A percentile compares a stretch with the other conserved stretches of the same genome.
Evolutionary conservation across 2,797 vertebrate species (phyloP).

Genomic region (Falco rusticolus): DNA sequence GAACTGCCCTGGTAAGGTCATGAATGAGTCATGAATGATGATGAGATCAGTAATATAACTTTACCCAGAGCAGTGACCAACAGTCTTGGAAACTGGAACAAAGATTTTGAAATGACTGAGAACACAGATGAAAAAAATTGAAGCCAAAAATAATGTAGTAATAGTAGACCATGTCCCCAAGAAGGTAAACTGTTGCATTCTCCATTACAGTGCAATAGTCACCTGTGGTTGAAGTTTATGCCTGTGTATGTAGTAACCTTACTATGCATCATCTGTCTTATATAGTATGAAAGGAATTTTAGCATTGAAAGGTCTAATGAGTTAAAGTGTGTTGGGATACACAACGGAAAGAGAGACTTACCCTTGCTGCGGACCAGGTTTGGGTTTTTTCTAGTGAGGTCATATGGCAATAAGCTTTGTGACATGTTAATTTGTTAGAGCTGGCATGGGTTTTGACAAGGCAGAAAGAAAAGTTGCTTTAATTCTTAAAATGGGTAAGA

Average conservation of each 20-base stretch:
- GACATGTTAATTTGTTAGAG: neutral
- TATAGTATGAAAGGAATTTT: slow-evolving; percentile 12
- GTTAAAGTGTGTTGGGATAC: neutral
- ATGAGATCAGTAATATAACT: neutral
- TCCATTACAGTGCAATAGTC: neutral
- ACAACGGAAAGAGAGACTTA: neutral
- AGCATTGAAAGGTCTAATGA: neutral
- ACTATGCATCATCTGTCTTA: neutral
- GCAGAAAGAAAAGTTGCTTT: neutral
- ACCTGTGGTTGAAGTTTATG: neutral
- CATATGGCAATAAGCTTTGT: neutral
- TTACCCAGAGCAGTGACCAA: neutral
- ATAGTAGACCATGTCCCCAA: neutral
- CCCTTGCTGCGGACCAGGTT: neutral
- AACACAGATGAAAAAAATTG: neutral
- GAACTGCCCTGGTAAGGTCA: neutral
- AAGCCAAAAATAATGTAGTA: neutral
- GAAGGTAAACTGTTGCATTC: neutral
- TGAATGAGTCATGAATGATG: neutral
- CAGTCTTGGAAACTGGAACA: neutral
- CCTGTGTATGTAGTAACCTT: neutral
- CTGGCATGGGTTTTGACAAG: neutral
- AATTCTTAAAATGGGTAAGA: neutral
- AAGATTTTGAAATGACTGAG: neutral
- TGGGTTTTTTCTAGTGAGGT: neutral